Evolutionary conservation across 2,888 invertebrate species (phyloP), one percentile per base, ranked within the genome.

Genomic region (Lycophotia porphyrea): DNA sequence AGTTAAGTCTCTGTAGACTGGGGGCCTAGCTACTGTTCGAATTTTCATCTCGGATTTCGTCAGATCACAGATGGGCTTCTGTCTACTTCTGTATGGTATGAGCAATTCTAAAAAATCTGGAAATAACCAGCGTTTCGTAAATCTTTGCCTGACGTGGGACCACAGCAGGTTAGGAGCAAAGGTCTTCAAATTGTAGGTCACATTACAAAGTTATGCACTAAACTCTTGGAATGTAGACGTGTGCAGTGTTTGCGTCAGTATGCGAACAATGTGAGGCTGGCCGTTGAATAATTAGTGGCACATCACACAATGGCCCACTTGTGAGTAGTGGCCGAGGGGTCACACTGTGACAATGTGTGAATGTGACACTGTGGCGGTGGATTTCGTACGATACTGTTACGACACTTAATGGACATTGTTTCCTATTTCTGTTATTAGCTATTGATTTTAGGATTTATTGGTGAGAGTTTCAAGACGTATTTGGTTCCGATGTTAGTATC

Each of bases 201-300:
- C 34, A 52, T 24, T 9, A 27, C 39, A 65, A 47, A 77, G 39
- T 69, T 55, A 47, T 60, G 39, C 47, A 49, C 69, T 78, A 49
- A 67, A 63, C 69, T 67, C 24, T 11, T 44, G 39, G 52, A 34
- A 68, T 27, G 39, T 55, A 42, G 68, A 68, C 71, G 67, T 68
- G 31, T 74, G 71, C 68, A 81, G 39, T 68, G 79, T 71, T 81
- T 83, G 67, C 65, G 68, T 68, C 79, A 78, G 64, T 52, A 13
- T 21, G 52, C 36, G 47, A 82, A 80, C 82, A 80, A 80, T 80
- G 61, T 70, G 81, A 52, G 65, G 58, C 42, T 80, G 64, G 60
- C 34, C 47, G n/a, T 70, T 76, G 77, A 55, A 44, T 65, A 82
- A 82, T 82, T 55, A 66, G 66, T 78, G 67, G 82, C 73, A 84